A percentile compares a stretch with the other conserved stretches of the same genome.
phyloP scores from a whole-genome alignment of 1,140 invertebrate genomes.

The Lasaia peninsularis region DNA sequence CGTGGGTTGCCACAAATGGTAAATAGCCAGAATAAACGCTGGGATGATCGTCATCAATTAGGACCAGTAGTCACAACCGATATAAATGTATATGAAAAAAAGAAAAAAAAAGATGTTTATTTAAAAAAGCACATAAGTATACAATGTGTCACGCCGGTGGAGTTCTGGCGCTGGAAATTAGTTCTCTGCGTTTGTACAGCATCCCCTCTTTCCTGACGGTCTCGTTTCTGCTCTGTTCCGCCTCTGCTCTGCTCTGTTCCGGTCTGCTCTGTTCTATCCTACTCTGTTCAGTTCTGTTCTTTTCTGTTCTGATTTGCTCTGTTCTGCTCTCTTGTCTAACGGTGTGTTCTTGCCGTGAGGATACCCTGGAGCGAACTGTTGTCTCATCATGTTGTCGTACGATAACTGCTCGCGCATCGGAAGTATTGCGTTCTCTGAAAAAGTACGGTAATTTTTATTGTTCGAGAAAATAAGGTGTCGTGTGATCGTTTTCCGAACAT shows the following conservation, averaged over 20 bases:
- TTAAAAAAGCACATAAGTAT: constrained; percentile 54
- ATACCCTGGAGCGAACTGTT: constrained; percentile 54
- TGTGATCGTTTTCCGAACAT: too few species aligned
- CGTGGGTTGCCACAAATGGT: too few species aligned
- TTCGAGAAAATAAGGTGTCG: too few species aligned
- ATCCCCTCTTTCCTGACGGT: constrained; percentile 48
- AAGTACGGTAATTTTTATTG: too few species aligned
- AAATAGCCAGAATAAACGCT: too few species aligned
- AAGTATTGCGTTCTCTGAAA: constrained; percentile 64
- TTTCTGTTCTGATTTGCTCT: constrained; percentile 25
- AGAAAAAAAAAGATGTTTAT: constrained; percentile 69
- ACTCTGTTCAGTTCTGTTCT: constrained; percentile 48
- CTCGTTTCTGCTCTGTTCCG: constrained; percentile 12
- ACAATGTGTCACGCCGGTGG: constrained; percentile 55
- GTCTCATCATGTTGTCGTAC: constrained; percentile 67
- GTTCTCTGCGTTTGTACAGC: constrained; percentile 87
- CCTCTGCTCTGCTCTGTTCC: constrained; percentile 20
- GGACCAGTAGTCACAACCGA: background rate
- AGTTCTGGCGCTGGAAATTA: constrained; percentile 86
- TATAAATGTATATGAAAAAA: constrained; percentile 36
- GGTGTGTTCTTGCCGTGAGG: constrained; percentile 30
- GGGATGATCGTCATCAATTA: too few species aligned
- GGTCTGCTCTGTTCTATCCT: constrained; percentile 27
- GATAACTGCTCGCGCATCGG: constrained; percentile 59
- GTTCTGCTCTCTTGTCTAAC: constrained; percentile 43